Conservation (phyloP, 2,888 invertebrate species). For the Prosopocoilus inquinatus region DNA sequence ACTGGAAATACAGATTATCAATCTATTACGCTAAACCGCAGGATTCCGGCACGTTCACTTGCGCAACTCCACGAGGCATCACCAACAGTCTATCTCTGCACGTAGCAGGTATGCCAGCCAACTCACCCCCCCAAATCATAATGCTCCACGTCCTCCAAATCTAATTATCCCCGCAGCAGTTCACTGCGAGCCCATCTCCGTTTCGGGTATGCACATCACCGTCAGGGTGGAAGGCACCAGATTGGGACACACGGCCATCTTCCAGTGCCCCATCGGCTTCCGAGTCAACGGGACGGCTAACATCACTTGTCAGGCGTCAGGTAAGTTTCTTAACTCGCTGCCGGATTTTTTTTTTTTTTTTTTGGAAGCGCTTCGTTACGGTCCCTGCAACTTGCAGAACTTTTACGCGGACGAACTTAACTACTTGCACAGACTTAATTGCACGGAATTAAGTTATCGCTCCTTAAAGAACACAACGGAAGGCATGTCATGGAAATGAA, state of each 20-base stretch:
- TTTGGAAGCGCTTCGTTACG: background rate
- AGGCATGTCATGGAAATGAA: no score
- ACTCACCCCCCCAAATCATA: slow-evolving; percentile 16
- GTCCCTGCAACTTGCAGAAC: background rate
- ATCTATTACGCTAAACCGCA: slow-evolving; percentile 79
- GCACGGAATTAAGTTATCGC: no score
- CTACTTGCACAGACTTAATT: no score
- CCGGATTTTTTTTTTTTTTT: background rate
- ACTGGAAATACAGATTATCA: slow-evolving; percentile 78
- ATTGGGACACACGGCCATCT: slow-evolving; percentile 73
- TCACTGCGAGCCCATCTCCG: slow-evolving; percentile 62
- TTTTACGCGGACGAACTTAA: background rate
- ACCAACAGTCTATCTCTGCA: slow-evolving; percentile 72
- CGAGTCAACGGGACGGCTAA: slow-evolving; percentile 74
- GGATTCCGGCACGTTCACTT: slow-evolving; percentile 82
- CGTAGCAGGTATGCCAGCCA: slow-evolving; percentile 69
- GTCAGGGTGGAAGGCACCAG: slow-evolving; percentile 75
- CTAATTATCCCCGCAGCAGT: slow-evolving; percentile 52
- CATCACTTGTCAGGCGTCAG: slow-evolving; percentile 79
- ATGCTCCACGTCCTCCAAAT: slow-evolving; percentile 11
- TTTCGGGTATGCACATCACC: slow-evolving; percentile 62
- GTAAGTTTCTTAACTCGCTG: slow-evolving; percentile 46
- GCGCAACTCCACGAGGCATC: slow-evolving; percentile 76
- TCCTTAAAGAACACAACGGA: no score
- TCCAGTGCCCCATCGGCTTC: slow-evolving; percentile 79